Base-by-base conservation (phyloP, 2,797 vertebrate genomes). In the Notolepis coatsorum region DNA sequence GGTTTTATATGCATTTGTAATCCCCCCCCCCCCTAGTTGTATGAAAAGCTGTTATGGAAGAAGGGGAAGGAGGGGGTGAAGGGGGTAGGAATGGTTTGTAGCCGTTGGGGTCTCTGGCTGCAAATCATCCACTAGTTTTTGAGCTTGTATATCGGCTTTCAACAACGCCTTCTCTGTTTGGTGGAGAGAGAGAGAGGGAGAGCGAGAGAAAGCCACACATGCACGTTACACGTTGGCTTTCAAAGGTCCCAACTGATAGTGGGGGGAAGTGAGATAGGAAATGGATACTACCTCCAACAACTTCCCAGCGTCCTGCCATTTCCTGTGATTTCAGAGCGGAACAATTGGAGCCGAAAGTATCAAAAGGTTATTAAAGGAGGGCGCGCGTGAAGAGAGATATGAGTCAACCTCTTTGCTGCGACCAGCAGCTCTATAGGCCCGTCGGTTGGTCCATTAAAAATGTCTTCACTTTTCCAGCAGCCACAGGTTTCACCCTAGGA, bases 281-380 rank as follows among this genome's bases (percentile, higher is more conserved):
- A 90, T 82, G 65, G 58, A 71, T 94, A 71, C 61, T 77, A 86
- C 84, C 88, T 90, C 87, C 89, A 94, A 97, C 89, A 90, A 94
- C 94, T 96, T 96, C 95, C 94, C 89, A 90, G 94, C 94, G 96
- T 96, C 95, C 94, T 74, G 47, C 73, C 67, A 81, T 91, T 96
- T 96, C 90, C 80, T 79, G 81, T 60, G 68, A 84, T 89, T 89
- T 18, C 17, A 59, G 42, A 62, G 51, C 54, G 31, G 64, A 88
- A 68, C 81, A 71, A 80, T 86, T 79, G 82, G 65, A 66, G 73
- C 60, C 25, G 31, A n/a, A n/a, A 63, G 60, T 69, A 56, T 79
- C 73, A 56, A 58, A 76, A 66, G 71, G 70, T 71, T 64, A 57
- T 73, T 42, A 52, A 79, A 71, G 67, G 60, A 72, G 52, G 60